These are phyloP conservation scores for Carassius auratus DNA, from an alignment of 2,113 vertebrate genomes.

Conservation along the genomic window DNA sequence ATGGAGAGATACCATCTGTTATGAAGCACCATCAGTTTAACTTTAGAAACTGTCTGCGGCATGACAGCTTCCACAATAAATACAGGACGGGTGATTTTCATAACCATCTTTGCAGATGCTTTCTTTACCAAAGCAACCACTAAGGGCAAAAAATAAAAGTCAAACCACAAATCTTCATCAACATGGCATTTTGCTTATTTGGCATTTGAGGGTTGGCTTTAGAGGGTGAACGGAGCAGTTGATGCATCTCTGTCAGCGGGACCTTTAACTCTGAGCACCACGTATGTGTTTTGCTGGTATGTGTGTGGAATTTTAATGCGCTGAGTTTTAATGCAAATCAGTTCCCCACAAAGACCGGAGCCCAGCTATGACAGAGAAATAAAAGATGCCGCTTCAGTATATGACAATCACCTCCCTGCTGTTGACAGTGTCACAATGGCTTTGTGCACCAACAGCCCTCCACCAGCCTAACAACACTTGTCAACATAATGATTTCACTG, in stretches of 20 bases:
- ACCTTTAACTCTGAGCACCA: conserved; percentile 70
- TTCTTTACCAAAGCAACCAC: neutral
- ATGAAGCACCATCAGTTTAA: conserved; percentile 1
- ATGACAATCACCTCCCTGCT: conserved; percentile 55
- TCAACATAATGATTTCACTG: conserved; percentile 50
- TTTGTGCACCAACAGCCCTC: conserved; percentile 61
- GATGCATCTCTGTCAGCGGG: conserved; percentile 66
- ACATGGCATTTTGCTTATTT: conserved; percentile 6
- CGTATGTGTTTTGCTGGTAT: conserved; percentile 60
- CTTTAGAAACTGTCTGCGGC: neutral
- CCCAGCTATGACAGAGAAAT: conserved; percentile 65
- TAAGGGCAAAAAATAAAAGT: conserved; percentile 19
- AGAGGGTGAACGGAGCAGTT: neutral
- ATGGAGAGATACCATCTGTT: conserved; percentile 3
- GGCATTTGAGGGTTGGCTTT: conserved; percentile 27
- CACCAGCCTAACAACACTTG: conserved; percentile 63
- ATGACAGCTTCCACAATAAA: neutral
- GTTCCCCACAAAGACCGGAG: conserved; percentile 64
- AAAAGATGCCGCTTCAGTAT: conserved; percentile 60
- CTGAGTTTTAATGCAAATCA: conserved; percentile 71
- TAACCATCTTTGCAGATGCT: neutral
- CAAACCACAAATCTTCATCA: conserved; percentile 10
- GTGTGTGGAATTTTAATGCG: conserved; percentile 73
- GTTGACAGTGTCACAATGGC: conserved; percentile 63
- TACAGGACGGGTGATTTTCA: neutral